Evolutionary conservation across 2,113 vertebrate genomes (phyloP), one percentile per base, ranked within the genome.

Genomic region (Nesoenas mayeri): DNA sequence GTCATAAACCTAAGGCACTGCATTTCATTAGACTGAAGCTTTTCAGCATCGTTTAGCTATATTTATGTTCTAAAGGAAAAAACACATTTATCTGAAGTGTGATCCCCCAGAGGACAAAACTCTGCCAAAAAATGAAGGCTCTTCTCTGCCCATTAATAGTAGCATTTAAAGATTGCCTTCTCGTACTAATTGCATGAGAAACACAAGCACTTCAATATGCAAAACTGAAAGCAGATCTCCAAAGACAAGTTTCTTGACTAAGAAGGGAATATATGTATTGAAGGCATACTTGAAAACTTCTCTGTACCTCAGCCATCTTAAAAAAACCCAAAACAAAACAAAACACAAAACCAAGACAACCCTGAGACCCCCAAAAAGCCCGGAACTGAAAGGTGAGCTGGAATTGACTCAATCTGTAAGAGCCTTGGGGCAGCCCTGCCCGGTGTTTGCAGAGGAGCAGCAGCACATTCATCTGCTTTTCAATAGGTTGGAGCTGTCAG

Each of bases 401-500:
- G 44, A 73, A 91, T 65, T 2, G 1, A 36, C 4, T 26, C 47
- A 11, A 48, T 78, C 36, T 50, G 31, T 2, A 36, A 21, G 67
- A 14, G 11, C 57, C 64, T 66, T 61, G 2, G 2, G 86, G 84
- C 91, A 85, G 78, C 60, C 19, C 48, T 0, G 22, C 48, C 20
- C 10, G 34, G 3, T 50, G 44, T 22, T 28, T 38, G 81, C 75
- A 40, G 50, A 0, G 6, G 20, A 89, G 56, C 82, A 86, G 67
- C 16, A 79, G 72, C 70, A 79, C 0, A 2, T 79, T 50, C 36
- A 48, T 44, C 67, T 67, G 79, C 79, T 54, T 48, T 36, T 70
- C 89, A 60, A 57, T 20, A 42, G 82, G 72, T 71, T 83, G 85
- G 67, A 83, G 88, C 90, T 80, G 88, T 73, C 95, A 90, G 82